Percentiles rank a stretch among this genome's conserved stretches.
Conservation (phyloP, 2,888 invertebrate species). For the Drosophila rubida region DNA sequence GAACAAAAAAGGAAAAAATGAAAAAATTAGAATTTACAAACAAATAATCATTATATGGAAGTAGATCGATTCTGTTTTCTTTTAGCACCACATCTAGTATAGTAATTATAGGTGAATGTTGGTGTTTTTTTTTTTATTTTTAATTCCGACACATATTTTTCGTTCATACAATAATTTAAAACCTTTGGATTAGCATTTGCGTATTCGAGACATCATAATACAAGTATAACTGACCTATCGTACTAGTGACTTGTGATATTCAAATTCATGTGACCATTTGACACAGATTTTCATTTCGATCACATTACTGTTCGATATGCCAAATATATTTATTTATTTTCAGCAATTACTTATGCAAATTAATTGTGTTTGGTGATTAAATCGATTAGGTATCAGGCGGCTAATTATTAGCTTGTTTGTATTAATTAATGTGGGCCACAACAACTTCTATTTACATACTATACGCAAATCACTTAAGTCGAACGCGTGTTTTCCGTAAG, state of each 20-base stretch:
- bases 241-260: slow-evolving; percentile 48
- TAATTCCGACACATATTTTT: neutral
- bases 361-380: slow-evolving; percentile 1
- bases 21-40: neutral
- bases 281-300: slow-evolving; percentile 43
- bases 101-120: neutral
- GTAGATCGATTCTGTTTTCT: neutral
- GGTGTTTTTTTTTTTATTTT: neutral
- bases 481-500: slow-evolving; percentile 38
- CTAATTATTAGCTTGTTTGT: slow-evolving; percentile 18
- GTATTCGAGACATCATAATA: slow-evolving; percentile 1
- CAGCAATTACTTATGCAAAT: slow-evolving; percentile 54
- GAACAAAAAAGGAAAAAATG: neutral
- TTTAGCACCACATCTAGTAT: neutral
- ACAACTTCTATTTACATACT: slow-evolving; percentile 43
- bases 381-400: slow-evolving; percentile 7
- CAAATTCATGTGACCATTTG: slow-evolving; percentile 56
- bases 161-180: neutral
- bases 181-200: slow-evolving; percentile 22
- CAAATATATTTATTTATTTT: neutral
- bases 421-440: slow-evolving; percentile 32
- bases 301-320: slow-evolving; percentile 10
- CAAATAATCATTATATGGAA: no score
- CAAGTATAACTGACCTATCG: slow-evolving; percentile 60
- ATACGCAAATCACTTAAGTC: slow-evolving; percentile 30